Evolutionary conservation across 1,140 invertebrate species (phyloP).

Genomic region (Apis florea): DNA sequence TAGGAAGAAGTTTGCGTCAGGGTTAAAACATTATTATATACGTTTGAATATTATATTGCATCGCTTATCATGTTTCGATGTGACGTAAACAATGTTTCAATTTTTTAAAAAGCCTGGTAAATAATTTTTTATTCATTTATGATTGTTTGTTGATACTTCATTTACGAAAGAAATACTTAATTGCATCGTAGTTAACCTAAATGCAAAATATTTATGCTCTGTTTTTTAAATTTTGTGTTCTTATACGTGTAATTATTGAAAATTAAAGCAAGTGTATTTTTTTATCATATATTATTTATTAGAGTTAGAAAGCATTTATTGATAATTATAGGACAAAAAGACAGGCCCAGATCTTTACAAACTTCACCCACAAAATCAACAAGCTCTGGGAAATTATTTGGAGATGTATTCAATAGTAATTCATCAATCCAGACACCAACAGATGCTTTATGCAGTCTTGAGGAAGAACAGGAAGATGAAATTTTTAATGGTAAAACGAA

Average conservation of each 20-base stretch:
- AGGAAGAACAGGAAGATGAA: constrained; percentile 75
- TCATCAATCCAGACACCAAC: constrained; percentile 45
- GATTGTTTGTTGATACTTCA: not conserved
- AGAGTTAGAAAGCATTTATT: not conserved
- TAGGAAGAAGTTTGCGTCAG: not conserved
- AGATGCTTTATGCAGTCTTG: constrained; percentile 67
- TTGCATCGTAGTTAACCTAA: constrained; percentile 30
- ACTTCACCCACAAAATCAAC: constrained; percentile 61
- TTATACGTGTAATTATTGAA: not conserved
- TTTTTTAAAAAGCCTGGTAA: constrained; percentile 80
- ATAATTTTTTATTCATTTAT: constrained; percentile 17
- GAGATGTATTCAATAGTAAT: constrained; percentile 47
- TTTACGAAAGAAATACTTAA: not conserved
- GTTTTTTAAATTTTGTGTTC: not conserved
- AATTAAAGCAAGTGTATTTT: not conserved
- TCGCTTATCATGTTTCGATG: constrained; percentile 72
- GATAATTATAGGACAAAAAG: constrained; percentile 66
- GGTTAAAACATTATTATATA: constrained; percentile 12
- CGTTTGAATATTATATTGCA: constrained; percentile 41
- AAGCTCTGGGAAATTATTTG: constrained; percentile 48
- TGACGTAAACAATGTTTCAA: constrained; percentile 76
- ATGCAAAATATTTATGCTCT: constrained; percentile 3
- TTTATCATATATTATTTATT: not conserved
- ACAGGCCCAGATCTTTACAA: constrained; percentile 66
- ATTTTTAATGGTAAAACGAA: constrained; percentile 52